Conservation (phyloP, 2,888 invertebrate species). For the Strigamia maritima region DNA sequence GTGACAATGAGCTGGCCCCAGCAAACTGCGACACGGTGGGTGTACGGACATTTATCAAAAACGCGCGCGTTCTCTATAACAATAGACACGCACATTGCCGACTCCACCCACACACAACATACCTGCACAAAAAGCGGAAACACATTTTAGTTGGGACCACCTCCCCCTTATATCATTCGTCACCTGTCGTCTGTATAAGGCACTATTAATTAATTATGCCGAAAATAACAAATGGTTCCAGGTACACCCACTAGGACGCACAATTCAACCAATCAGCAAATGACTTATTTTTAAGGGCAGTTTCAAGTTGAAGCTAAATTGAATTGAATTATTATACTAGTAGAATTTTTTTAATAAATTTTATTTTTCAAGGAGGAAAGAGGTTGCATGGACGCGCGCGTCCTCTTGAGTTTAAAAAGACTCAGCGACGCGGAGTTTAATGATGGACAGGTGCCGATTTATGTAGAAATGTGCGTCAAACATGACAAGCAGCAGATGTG, state of each 20-base stretch:
- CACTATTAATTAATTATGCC: constrained; percentile 16
- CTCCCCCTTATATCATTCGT: constrained; percentile 16
- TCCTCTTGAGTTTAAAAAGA: constrained; percentile 1
- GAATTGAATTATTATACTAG: no score
- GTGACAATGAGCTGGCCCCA: not conserved
- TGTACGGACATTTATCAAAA: constrained; percentile 1
- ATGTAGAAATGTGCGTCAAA: not conserved
- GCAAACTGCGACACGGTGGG: not conserved
- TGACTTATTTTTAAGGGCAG: not conserved
- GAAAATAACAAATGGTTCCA: constrained; percentile 1
- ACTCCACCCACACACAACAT: constrained; percentile 5
- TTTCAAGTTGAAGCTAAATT: not conserved
- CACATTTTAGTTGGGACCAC: not conserved
- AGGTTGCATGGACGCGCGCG: not conserved
- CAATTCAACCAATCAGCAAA: constrained; percentile 15
- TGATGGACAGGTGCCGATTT: constrained; percentile 11
- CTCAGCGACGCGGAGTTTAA: constrained; percentile 15
- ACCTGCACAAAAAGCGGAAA: constrained; percentile 10
- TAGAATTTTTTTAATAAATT: not conserved
- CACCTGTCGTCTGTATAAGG: constrained; percentile 20
- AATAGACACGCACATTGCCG: not conserved
- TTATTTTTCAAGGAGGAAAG: not conserved
- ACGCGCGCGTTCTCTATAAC: not conserved
- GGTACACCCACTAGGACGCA: constrained; percentile 1
- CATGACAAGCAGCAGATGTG: not conserved